Evolutionary conservation across 2,113 vertebrate genomes (phyloP).

Genomic region (Campylomormyrus numenius): DNA sequence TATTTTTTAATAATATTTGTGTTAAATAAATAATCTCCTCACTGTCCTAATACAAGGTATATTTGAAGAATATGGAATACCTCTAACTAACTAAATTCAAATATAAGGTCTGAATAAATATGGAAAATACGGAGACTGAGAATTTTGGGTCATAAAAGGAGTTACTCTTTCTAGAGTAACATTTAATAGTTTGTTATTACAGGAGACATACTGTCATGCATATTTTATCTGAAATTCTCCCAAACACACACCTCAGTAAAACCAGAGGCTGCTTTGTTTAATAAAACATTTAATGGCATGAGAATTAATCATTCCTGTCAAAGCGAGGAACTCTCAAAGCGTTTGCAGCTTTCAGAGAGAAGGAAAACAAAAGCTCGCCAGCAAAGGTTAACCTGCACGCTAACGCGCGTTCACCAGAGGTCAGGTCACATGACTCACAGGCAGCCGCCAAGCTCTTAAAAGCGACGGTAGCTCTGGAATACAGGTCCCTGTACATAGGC

Average conservation of each 20-base stretch:
- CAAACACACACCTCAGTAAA: neutral
- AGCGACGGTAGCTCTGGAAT: neutral
- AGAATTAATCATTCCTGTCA: conserved; percentile 3
- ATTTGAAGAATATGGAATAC: neutral
- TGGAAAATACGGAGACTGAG: neutral
- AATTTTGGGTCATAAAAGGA: neutral
- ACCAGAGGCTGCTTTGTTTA: neutral
- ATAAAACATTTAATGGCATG: neutral
- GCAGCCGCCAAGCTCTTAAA: neutral
- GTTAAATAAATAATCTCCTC: neutral
- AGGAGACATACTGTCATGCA: neutral
- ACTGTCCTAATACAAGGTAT: neutral
- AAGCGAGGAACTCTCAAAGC: neutral
- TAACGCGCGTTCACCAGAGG: neutral
- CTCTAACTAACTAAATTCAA: neutral
- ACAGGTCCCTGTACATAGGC: neutral
- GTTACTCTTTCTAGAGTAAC: neutral
- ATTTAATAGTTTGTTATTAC: neutral
- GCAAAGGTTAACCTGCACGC: neutral
- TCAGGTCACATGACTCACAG: neutral
- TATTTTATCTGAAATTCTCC: neutral
- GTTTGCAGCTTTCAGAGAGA: neutral
- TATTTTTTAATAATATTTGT: neutral
- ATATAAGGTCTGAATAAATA: neutral
- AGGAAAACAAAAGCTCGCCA: neutral